Evolutionary conservation across 2,797 vertebrate genomes (phyloP).

Genomic region (Fundulus diaphanus): DNA sequence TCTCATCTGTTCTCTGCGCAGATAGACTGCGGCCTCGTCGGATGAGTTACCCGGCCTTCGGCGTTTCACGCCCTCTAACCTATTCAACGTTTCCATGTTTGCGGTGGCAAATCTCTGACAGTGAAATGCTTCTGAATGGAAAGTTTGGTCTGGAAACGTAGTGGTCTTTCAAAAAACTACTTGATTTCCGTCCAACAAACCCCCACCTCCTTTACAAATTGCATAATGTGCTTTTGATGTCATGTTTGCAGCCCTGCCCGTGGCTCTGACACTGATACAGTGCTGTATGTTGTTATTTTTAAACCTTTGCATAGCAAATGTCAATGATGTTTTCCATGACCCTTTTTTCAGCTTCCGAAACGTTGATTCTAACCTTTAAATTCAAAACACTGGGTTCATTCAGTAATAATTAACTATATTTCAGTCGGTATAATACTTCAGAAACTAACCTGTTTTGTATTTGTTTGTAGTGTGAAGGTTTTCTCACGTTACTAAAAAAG

Average conservation of each 20-base stretch:
- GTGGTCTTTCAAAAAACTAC: constrained; percentile 60
- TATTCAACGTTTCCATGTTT: constrained; percentile 60
- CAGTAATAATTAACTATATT: constrained; percentile 68
- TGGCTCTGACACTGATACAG: constrained; percentile 72
- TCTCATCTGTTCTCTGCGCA: constrained; percentile 10
- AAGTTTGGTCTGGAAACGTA: constrained; percentile 65
- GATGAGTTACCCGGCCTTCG: constrained; percentile 33
- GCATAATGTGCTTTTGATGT: constrained; percentile 77
- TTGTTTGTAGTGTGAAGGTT: not conserved
- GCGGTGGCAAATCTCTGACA: constrained; percentile 50
- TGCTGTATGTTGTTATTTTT: constrained; percentile 76
- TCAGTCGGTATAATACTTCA: constrained; percentile 30
- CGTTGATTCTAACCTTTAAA: constrained; percentile 76
- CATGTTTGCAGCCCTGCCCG: constrained; percentile 67
- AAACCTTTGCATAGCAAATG: constrained; percentile 76
- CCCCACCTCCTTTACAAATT: constrained; percentile 48
- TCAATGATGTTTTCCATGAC: constrained; percentile 80
- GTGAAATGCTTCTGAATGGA: constrained; percentile 68
- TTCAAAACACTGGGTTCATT: constrained; percentile 69
- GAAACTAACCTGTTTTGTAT: constrained; percentile 34
- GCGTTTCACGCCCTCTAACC: constrained; percentile 48
- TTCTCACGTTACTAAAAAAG: not conserved
- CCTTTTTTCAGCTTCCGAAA: constrained; percentile 66
- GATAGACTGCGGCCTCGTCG: constrained; percentile 20
- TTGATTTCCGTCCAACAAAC: constrained; percentile 64